A percentile compares a stretch with the other conserved stretches of the same genome.
These are phyloP conservation scores for Catostomus latipinnis DNA, from an alignment of 2,797 vertebrate genomes.

Conservation along the genomic window DNA sequence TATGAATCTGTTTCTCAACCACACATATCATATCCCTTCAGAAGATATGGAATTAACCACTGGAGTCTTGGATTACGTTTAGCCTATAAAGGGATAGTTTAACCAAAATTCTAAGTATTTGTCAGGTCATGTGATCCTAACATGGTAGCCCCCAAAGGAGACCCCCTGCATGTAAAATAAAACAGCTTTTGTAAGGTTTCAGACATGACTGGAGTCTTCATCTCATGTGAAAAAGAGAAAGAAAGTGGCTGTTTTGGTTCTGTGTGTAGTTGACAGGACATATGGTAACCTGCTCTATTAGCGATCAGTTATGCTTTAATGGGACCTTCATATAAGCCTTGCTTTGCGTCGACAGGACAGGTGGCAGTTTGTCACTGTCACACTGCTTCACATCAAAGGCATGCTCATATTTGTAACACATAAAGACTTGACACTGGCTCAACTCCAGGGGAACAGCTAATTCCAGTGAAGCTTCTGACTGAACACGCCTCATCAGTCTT, in stretches of 20 bases:
- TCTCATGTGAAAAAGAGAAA: conserved; percentile 39
- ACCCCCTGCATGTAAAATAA: no score
- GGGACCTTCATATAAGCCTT: conserved; percentile 70
- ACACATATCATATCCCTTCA: no score
- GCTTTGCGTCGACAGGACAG: conserved; percentile 56
- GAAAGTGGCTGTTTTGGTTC: background rate
- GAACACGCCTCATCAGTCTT: conserved; percentile 53
- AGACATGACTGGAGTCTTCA: no score
- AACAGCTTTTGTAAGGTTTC: no score
- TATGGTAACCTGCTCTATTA: conserved; percentile 74
- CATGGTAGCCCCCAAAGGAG: no score
- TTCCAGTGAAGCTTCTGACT: conserved; percentile 60
- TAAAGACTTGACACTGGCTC: conserved; percentile 61
- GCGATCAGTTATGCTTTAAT: conserved; percentile 68
- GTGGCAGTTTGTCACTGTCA: conserved; percentile 67
- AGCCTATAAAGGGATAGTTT: no score
- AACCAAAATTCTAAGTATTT: no score
- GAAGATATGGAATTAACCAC: no score
- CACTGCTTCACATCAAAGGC: conserved; percentile 67
- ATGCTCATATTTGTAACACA: conserved; percentile 38
- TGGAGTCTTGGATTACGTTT: no score
- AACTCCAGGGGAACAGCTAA: conserved; percentile 65
- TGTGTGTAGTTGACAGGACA: conserved; percentile 55
- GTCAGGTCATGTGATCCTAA: no score
- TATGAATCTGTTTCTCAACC: no score